Conservation (phyloP, 2,797 vertebrate genomes). For the Petrocephalus sullivani region DNA sequence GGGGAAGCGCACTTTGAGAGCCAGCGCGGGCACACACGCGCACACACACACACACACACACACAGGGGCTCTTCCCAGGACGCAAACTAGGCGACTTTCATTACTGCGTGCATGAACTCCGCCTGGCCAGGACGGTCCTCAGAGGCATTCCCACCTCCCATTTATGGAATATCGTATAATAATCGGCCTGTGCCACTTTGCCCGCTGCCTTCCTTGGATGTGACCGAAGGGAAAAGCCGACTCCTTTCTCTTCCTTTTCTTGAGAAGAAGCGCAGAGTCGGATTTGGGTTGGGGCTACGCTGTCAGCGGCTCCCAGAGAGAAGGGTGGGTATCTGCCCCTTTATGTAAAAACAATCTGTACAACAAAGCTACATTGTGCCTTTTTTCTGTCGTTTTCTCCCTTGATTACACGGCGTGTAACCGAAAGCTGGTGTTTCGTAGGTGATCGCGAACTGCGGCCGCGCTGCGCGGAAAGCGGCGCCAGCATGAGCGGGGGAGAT, state of each 20-base stretch:
- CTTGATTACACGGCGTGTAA: slow-evolving; percentile 9
- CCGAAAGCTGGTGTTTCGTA: slow-evolving; percentile 24
- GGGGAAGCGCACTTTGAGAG: slow-evolving; percentile 33
- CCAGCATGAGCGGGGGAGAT: slow-evolving; percentile 85
- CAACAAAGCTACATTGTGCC: not conserved
- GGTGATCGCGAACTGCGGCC: slow-evolving; percentile 42
- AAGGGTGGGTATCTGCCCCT: slow-evolving; percentile 48
- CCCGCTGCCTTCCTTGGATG: slow-evolving; percentile 9
- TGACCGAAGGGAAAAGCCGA: slow-evolving; percentile 27
- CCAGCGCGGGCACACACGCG: not conserved
- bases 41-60: not conserved
- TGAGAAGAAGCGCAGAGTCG: slow-evolving; percentile 40
- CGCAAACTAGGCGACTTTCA: slow-evolving; percentile 58
- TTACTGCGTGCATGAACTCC: slow-evolving; percentile 34
- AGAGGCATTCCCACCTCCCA: not conserved
- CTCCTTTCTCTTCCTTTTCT: slow-evolving; percentile 38
- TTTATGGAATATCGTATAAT: not conserved
- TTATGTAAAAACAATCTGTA: slow-evolving; percentile 13
- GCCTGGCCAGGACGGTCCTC: slow-evolving; percentile 30
- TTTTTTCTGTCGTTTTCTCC: slow-evolving; percentile 28
- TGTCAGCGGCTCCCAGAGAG: slow-evolving; percentile 28
- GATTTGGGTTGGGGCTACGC: slow-evolving; percentile 36
- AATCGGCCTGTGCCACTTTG: not conserved
- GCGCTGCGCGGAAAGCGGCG: slow-evolving; percentile 36
- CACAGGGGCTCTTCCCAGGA: slow-evolving; percentile 31